These are phyloP conservation scores for Polydrusus pterygomalis DNA, from an alignment of 2,888 invertebrate species.

Conservation along the genomic window DNA sequence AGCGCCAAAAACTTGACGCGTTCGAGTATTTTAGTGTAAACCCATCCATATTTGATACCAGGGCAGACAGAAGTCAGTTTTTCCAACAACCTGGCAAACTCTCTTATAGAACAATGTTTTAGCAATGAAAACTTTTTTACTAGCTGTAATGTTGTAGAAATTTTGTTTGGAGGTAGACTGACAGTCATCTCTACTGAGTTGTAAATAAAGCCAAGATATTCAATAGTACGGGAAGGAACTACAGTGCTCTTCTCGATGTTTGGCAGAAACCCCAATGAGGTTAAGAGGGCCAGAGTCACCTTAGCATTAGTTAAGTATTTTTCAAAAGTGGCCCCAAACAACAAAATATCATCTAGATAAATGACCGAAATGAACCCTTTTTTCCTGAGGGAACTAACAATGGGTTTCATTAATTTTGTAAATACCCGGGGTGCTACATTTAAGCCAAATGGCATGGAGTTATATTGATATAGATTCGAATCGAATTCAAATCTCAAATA, in stretches of 20 bases:
- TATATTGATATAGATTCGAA: conserved; percentile 56
- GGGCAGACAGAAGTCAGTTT: neutral
- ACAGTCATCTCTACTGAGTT: conserved; percentile 21
- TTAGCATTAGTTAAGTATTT: too few relatives aligned
- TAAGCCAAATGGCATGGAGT: conserved; percentile 59
- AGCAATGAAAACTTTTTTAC: too few relatives aligned
- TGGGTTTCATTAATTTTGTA: conserved; percentile 61
- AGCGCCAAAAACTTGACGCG: too few relatives aligned
- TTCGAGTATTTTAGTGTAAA: conserved; percentile 1
- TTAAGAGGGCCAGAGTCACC: conserved; percentile 22
- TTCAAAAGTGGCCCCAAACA: too few relatives aligned
- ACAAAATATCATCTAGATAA: too few relatives aligned
- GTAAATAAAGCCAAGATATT: conserved; percentile 55
- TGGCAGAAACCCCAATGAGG: conserved; percentile 55
- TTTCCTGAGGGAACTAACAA: neutral
- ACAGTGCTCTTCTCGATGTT: conserved; percentile 55
- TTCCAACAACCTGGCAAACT: neutral
- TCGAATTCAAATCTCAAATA: conserved; percentile 57
- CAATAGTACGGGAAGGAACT: conserved; percentile 30
- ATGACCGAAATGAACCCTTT: too few relatives aligned
- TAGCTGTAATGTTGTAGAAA: too few relatives aligned
- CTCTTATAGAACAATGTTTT: neutral
- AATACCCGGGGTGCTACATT: conserved; percentile 57
- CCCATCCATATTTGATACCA: neutral
- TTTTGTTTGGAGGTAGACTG: neutral